Evolutionary conservation across 2,888 invertebrate genomes (phyloP).

Genomic region (Drosophila meridionalis): DNA sequence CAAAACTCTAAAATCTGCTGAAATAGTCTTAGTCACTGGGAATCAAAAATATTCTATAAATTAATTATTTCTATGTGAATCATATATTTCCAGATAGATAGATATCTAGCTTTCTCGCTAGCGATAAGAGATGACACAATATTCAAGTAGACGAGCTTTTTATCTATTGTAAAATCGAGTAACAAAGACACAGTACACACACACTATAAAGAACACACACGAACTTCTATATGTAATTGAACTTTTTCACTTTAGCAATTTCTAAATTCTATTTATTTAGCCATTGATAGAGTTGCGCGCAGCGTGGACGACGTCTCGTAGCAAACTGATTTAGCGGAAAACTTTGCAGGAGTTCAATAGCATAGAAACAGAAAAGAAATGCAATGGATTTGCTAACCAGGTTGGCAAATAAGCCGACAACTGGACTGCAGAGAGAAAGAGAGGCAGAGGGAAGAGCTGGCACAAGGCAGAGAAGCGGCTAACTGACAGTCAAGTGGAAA

Average conservation of each 20-base stretch:
- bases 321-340: conserved; percentile 82
- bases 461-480: conserved; percentile 22
- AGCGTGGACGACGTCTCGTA: conserved; percentile 60
- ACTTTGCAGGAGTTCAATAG: conserved; percentile 83
- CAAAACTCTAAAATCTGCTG: not conserved
- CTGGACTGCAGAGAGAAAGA: not conserved
- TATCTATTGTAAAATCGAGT: not conserved
- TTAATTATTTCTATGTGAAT: not conserved
- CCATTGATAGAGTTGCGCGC: conserved; percentile 6
- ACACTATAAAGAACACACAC: not conserved
- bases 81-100: not conserved
- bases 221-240: not conserved
- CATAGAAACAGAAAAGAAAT: conserved; percentile 82
- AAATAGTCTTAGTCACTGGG: not conserved
- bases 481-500: conserved; percentile 73
- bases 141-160: conserved; percentile 2
- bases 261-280: not conserved
- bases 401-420: conserved; percentile 78
- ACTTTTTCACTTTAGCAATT: conserved; percentile 26
- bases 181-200: conserved; percentile 24
- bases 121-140: conserved; percentile 1
- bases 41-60: not conserved
- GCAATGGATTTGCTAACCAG: conserved; percentile 83
- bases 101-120: not conserved
- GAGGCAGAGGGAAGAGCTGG: not conserved